Conservation (phyloP, 2,113 vertebrate genomes). For the Anser cygnoides region DNA sequence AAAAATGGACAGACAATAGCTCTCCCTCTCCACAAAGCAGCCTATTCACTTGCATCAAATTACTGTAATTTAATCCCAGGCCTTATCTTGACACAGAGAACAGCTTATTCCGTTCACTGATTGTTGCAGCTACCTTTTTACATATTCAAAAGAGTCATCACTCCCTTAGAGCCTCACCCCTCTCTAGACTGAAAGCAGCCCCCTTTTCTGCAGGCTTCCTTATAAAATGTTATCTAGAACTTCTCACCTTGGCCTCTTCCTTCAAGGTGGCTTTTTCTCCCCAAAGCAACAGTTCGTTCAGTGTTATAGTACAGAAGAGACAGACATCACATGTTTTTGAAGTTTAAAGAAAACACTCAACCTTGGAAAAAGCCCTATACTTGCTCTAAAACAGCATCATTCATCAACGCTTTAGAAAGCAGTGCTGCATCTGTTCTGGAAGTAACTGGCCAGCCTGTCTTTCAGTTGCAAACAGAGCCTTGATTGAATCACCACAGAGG, state of each 20-base stretch:
- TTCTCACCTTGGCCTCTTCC: slow-evolving; percentile 1
- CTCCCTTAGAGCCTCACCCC: neutral
- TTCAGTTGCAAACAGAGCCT: slow-evolving; percentile 57
- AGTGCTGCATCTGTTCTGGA: slow-evolving; percentile 32
- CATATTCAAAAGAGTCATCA: neutral
- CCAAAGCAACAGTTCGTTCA: slow-evolving; percentile 3
- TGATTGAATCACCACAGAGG: slow-evolving; percentile 25
- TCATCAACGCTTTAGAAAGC: slow-evolving; percentile 43
- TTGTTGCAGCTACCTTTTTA: neutral
- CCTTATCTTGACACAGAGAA: neutral
- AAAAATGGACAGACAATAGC: neutral
- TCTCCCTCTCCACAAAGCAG: neutral
- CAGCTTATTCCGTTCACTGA: slow-evolving; percentile 24
- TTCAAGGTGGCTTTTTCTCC: neutral
- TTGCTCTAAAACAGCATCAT: slow-evolving; percentile 45
- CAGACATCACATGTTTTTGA: slow-evolving; percentile 31
- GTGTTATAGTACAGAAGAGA: neutral
- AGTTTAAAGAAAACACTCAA: slow-evolving; percentile 41
- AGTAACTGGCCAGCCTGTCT: slow-evolving; percentile 48
- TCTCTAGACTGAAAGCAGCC: neutral
- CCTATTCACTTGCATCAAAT: neutral
- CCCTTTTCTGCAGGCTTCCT: slow-evolving; percentile 9
- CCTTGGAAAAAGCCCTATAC: slow-evolving; percentile 42
- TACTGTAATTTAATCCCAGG: slow-evolving; percentile 17
- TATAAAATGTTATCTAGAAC: neutral